phyloP scores from a whole-genome alignment of 2,113 vertebrate species.

The Neopipo cinnamomea region DNA sequence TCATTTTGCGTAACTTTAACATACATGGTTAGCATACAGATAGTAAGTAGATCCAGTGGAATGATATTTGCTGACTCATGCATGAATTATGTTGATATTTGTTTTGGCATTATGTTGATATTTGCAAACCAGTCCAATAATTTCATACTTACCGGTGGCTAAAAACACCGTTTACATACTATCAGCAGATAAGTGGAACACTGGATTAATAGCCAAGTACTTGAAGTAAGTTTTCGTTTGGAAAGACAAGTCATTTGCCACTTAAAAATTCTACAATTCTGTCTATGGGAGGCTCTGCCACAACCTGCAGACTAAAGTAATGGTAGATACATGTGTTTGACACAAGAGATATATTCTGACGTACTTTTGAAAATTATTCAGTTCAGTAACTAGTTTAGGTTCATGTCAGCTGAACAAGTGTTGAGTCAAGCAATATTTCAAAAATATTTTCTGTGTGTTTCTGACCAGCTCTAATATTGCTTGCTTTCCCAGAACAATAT shows the following conservation, averaged over 20 bases:
- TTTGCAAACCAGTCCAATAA: not conserved
- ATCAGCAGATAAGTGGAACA: not conserved
- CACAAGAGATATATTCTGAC: not conserved
- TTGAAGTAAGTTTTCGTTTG: not conserved
- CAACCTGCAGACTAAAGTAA: not conserved
- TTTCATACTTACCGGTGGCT: not conserved
- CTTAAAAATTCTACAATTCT: not conserved
- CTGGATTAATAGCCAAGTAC: not conserved
- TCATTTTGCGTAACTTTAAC: not conserved
- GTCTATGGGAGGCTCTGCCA: not conserved
- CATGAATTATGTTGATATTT: not conserved
- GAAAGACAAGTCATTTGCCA: not conserved
- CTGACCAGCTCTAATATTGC: not conserved
- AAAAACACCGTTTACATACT: not conserved
- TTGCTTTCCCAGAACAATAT: not conserved
- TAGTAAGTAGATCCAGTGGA: not conserved
- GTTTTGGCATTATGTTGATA: not conserved
- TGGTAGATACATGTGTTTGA: not conserved
- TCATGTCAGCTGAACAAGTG: not conserved
- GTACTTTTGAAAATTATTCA: not conserved
- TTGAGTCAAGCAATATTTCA: not conserved
- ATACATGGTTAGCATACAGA: not conserved
- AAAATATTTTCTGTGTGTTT: not conserved
- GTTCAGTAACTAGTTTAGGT: not conserved
- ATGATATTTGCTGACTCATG: not conserved